Conservation (phyloP, 2,797 vertebrate genomes). For the Clarias laeviceps region DNA sequence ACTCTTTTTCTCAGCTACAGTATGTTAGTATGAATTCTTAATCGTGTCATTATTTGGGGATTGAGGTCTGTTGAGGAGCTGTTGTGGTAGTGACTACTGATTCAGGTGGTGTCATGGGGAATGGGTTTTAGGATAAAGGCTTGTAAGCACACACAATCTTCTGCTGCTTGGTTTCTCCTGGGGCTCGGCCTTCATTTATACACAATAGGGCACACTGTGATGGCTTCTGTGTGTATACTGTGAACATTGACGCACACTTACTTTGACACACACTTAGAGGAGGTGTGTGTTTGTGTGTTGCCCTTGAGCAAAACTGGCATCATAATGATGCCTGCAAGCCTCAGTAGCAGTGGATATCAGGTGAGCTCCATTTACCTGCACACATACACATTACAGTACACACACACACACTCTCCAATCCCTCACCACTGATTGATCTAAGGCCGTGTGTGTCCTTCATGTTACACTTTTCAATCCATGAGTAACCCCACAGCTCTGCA, state of each 20-base stretch:
- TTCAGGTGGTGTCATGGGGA: slow-evolving; percentile 25
- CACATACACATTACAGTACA: background rate
- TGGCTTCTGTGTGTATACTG: background rate
- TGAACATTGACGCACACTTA: slow-evolving; percentile 27
- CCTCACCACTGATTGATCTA: background rate
- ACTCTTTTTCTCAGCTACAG: background rate
- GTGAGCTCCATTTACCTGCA: slow-evolving; percentile 29
- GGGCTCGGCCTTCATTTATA: slow-evolving; percentile 29
- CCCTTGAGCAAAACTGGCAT: slow-evolving; percentile 46
- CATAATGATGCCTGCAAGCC: slow-evolving; percentile 46
- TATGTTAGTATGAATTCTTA: slow-evolving; percentile 6
- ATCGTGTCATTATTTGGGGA: slow-evolving; percentile 26
- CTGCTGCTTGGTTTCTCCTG: slow-evolving; percentile 26
- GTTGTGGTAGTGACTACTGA: slow-evolving; percentile 24
- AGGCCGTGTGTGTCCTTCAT: background rate
- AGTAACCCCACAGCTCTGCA: background rate
- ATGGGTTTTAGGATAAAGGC: slow-evolving; percentile 29
- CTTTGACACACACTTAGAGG: slow-evolving; percentile 29
- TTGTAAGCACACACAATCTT: slow-evolving; percentile 39
- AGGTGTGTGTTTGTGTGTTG: slow-evolving; percentile 16
- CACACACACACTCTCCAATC: background rate
- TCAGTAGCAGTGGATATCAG: slow-evolving; percentile 42
- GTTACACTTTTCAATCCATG: slow-evolving; percentile 9
- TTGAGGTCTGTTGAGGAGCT: slow-evolving; percentile 19
- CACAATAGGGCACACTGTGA: slow-evolving; percentile 34